Conservation (phyloP, 2,797 vertebrate species). For the Gymnothorax reevesii region DNA sequence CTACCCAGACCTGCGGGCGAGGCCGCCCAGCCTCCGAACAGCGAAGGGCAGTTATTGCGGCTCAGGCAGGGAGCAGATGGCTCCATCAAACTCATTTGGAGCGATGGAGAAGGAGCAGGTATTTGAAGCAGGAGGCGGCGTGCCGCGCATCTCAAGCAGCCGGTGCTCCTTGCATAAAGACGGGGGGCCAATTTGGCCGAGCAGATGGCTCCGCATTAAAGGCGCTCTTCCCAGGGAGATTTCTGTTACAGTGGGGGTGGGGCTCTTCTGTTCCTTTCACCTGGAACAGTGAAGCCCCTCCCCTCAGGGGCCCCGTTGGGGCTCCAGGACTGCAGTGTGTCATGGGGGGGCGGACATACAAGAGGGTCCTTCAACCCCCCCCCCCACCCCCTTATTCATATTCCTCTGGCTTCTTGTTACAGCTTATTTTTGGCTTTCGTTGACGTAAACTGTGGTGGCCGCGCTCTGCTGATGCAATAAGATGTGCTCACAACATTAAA, state of each 20-base stretch:
- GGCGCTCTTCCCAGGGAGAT: slow-evolving; percentile 77
- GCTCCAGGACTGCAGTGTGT: background rate
- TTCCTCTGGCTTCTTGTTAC: slow-evolving; percentile 33
- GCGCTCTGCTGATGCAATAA: background rate
- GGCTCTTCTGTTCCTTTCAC: slow-evolving; percentile 61
- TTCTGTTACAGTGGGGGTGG: slow-evolving; percentile 72
- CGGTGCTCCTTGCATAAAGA: slow-evolving; percentile 68
- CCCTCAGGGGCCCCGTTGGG: slow-evolving; percentile 45
- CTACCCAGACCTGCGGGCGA: background rate
- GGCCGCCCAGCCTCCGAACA: slow-evolving; percentile 48
- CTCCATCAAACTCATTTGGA: slow-evolving; percentile 87
- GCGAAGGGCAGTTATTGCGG: slow-evolving; percentile 73
- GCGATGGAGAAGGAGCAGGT: slow-evolving; percentile 85
- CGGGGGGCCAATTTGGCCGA: slow-evolving; percentile 62
- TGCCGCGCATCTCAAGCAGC: slow-evolving; percentile 82
- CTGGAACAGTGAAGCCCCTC: slow-evolving; percentile 63
- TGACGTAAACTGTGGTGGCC: slow-evolving; percentile 46
- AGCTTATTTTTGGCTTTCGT: slow-evolving; percentile 51
- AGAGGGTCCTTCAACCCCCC: background rate
- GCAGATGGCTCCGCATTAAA: slow-evolving; percentile 90
- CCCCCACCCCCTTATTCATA: slow-evolving; percentile 15
- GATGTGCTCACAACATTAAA: background rate
- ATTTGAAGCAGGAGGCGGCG: slow-evolving; percentile 80
- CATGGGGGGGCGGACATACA: background rate
- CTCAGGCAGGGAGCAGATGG: slow-evolving; percentile 87